A percentile compares a stretch with the other conserved stretches of the same genome.
phyloP scores from a whole-genome alignment of 2,888 invertebrate species.

The Bombylius major region DNA sequence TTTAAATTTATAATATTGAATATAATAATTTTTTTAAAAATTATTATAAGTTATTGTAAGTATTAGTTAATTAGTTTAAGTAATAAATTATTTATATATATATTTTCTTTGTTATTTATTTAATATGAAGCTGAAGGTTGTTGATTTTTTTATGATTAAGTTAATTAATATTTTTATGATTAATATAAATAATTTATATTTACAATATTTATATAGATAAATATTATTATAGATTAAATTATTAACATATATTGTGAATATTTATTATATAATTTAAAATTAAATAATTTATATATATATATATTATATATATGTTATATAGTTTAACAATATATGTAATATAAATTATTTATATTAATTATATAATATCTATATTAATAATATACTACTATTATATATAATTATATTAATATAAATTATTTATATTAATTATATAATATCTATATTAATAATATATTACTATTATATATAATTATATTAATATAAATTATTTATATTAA shows the following conservation, averaged over 20 bases:
- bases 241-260: too few relatives aligned
- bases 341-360: constrained; percentile 16
- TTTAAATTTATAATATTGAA: neutral
- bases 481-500: neutral
- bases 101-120: constrained; percentile 3
- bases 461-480: constrained; percentile 1
- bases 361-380: constrained; percentile 20
- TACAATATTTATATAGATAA: constrained; percentile 12
- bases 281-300: constrained; percentile 13
- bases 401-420: constrained; percentile 12
- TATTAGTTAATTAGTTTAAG: neutral
- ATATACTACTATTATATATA: constrained; percentile 20
- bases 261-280: constrained; percentile 1
- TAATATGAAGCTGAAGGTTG: too few relatives aligned
- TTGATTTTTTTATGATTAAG: too few relatives aligned
- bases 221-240: too few relatives aligned
- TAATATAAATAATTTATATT: constrained; percentile 13
- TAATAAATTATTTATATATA: constrained; percentile 4
- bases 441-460: constrained; percentile 2
- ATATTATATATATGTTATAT: constrained; percentile 3
- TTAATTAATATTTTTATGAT: constrained; percentile 6
- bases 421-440: constrained; percentile 4
- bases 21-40: neutral
- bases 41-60: neutral
- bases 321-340: neutral